Evolutionary conservation across 2,113 vertebrate genomes (phyloP).

Genomic region (Potamarius usumacintae): DNA sequence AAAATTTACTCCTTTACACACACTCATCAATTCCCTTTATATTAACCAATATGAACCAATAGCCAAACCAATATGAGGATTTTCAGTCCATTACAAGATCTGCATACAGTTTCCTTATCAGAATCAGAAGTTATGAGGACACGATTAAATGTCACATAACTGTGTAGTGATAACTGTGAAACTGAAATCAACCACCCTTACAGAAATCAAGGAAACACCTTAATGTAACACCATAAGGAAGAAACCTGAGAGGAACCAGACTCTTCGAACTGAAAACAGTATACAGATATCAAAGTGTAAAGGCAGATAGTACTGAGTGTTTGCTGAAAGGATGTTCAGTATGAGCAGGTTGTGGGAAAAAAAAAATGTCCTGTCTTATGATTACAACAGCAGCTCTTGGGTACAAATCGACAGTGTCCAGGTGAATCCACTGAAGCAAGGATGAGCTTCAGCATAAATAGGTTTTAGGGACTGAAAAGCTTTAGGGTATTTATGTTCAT

Average conservation of each 20-base stretch:
- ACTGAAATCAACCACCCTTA: not conserved
- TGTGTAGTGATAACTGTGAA: not conserved
- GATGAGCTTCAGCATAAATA: not conserved
- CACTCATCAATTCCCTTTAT: not conserved
- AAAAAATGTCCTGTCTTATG: not conserved
- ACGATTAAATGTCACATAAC: not conserved
- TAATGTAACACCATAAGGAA: not conserved
- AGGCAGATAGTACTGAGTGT: not conserved
- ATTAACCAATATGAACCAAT: not conserved
- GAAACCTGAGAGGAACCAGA: not conserved
- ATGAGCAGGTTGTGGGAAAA: not conserved
- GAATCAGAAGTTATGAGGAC: not conserved
- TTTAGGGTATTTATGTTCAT: not conserved
- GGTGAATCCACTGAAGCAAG: not conserved
- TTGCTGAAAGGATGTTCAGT: not conserved
- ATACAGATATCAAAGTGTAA: not conserved
- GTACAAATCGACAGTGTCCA: not conserved
- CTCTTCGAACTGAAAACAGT: not conserved
- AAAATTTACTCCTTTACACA: not conserved
- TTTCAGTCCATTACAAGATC: not conserved
- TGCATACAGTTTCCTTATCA: not conserved
- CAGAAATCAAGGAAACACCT: not conserved
- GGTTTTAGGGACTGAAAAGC: not conserved
- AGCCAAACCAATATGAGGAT: not conserved
- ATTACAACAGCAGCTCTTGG: not conserved